phyloP scores from a whole-genome alignment of 1,140 invertebrate species.

The Asobara japonica region DNA sequence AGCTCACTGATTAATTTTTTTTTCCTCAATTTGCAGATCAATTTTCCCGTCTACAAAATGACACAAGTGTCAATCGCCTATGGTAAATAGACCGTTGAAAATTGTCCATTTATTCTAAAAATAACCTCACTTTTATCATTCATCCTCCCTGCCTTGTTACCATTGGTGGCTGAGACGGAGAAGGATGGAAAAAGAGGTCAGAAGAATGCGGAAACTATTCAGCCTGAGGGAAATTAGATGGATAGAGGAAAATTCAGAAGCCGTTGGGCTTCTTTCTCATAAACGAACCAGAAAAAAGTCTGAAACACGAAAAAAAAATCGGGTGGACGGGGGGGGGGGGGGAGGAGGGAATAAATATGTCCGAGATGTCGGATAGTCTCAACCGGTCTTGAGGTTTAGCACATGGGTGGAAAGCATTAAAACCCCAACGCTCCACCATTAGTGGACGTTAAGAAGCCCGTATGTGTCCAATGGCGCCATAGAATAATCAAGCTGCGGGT shows the following conservation, averaged over 20 bases:
- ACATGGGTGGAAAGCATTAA: conserved; percentile 9
- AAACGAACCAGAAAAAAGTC: neutral
- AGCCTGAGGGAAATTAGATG: conserved; percentile 5
- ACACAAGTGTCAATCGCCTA: neutral
- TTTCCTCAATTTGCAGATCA: neutral
- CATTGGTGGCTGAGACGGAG: neutral
- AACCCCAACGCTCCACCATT: neutral
- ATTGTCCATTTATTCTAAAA: neutral
- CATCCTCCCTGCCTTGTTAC: neutral
- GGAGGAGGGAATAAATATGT: neutral
- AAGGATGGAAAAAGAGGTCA: neutral
- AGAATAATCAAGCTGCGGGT: conserved; percentile 8
- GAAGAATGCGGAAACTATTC: conserved; percentile 7
- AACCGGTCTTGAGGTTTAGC: conserved; percentile 12
- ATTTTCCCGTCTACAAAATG: neutral
- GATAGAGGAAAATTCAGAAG: conserved; percentile 12
- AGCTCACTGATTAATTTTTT: neutral
- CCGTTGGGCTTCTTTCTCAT: neutral
- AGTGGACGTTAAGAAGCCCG: neutral
- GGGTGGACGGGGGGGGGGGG: too few species aligned
- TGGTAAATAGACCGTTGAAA: neutral
- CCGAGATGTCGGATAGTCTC: neutral
- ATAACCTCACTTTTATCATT: neutral
- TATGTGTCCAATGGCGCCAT: conserved; percentile 11
- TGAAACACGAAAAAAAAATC: neutral